phyloP scores from a whole-genome alignment of 2,113 vertebrate genomes.

The Bolborhynchus lineola region DNA sequence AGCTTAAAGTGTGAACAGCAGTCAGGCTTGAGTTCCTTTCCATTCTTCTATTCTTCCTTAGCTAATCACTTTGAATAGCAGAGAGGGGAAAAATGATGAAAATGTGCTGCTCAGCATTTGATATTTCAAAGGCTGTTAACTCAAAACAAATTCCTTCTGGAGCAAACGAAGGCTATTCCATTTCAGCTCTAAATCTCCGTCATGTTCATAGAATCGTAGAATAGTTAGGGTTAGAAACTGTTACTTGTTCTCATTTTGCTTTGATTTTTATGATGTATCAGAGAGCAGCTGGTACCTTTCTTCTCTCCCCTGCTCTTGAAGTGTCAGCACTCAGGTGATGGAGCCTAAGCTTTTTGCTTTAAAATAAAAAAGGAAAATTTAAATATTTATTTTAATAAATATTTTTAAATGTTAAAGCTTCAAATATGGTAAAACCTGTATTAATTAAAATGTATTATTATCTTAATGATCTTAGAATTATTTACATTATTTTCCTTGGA shows the following conservation, averaged over 20 bases:
- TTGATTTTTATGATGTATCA: neutral
- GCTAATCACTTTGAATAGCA: neutral
- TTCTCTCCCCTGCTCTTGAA: neutral
- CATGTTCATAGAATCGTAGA: neutral
- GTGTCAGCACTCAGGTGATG: neutral
- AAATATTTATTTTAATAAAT: neutral
- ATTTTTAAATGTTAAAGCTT: neutral
- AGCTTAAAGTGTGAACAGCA: neutral
- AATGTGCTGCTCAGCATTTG: neutral
- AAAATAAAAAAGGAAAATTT: neutral
- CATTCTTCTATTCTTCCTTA: slow-evolving; percentile 2
- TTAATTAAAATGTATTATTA: neutral
- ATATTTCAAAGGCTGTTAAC: neutral
- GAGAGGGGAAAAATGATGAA: neutral
- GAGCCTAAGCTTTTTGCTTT: neutral
- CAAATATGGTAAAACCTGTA: neutral
- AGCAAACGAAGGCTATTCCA: neutral
- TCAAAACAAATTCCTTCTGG: neutral
- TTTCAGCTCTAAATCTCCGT: neutral
- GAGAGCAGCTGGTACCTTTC: neutral
- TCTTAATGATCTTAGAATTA: neutral
- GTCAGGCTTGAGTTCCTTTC: neutral
- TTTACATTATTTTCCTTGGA: neutral
- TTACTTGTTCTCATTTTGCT: neutral
- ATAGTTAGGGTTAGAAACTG: neutral